phyloP scores from a whole-genome alignment of 2,113 vertebrate species.

The Chaenocephalus aceratus region DNA sequence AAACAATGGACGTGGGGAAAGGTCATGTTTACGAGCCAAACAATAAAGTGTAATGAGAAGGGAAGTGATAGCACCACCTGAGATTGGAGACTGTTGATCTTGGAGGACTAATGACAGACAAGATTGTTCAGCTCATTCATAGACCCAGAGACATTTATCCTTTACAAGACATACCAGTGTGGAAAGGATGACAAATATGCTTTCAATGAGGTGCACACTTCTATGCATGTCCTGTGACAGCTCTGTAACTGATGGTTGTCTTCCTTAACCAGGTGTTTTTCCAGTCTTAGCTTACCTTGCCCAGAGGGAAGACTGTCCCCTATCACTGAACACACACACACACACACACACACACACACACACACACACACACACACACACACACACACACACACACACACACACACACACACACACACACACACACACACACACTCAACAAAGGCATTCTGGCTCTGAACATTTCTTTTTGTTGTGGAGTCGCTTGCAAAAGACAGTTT shows the following conservation, averaged over 20 bases:
- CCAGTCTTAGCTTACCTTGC: conserved; percentile 63
- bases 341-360: conserved; percentile 34
- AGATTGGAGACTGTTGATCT: conserved; percentile 20
- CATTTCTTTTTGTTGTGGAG: conserved; percentile 59
- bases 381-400: too few species aligned
- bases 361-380: conserved; percentile 18
- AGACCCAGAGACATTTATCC: conserved; percentile 12
- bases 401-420: too few species aligned
- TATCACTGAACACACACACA: conserved; percentile 44
- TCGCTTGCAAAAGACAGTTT: conserved; percentile 49
- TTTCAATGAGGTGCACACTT: conserved; percentile 57
- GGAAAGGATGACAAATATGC: conserved; percentile 31
- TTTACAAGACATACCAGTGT: conserved; percentile 8
- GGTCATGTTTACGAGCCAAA: conserved; percentile 49
- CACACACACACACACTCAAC: not conserved
- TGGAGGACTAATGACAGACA: conserved; percentile 45
- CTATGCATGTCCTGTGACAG: conserved; percentile 45
- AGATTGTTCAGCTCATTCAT: conserved; percentile 36
- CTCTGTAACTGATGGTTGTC: conserved; percentile 59
- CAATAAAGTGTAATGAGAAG: conserved; percentile 38
- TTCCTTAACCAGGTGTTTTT: conserved; percentile 72
- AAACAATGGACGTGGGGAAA: conserved; percentile 18
- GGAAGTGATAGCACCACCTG: conserved; percentile 27
- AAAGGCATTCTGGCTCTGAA: conserved; percentile 61
- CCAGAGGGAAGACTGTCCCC: conserved; percentile 55